Evolutionary conservation across 2,888 invertebrate genomes (phyloP), one percentile per base, ranked within the genome.

Genomic region (Idaea aversata): DNA sequence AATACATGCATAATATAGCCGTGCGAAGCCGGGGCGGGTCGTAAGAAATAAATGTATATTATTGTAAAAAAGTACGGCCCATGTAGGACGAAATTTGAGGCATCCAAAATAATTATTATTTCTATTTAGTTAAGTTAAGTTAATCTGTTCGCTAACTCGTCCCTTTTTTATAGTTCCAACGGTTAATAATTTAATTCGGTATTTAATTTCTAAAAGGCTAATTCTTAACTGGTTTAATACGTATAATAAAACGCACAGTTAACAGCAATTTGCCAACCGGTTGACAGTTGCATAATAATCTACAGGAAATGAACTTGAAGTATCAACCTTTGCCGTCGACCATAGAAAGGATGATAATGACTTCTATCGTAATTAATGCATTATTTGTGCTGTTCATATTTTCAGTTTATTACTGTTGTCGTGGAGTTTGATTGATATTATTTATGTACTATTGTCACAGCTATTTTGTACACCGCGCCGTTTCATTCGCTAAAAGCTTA

Each of bases 281-380:
- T 60, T 68, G 70, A 64, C 70, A 71, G 69, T 72, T 70, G 68
- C 69, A 72, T 70, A 70, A 71, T 68, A 70, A 70, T 68, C 57
- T 61, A n/a, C 47, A 69, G 75, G 75, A 76, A 73, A 66, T 74
- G 72, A 71, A 70, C 73, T 76, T 76, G 74, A 70, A 67, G 65
- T 59, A 61, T 64, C 64, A 68, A 65, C 73, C 72, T 72, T 70
- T 67, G 58, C 64, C 64, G 34, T 65, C 59, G 57, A 25, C 67
- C 67, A 70, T 72, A 75, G 74, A 79, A 74, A 78, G 73, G 78
- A 72, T 72, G 72, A 65, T 74, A 72, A 72, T 79, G 75, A 74
- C 69, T 70, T 64, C 68, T 69, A 65, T 13, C 47, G 13, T 47
- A 47, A 47, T 47, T 47, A 47, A 47, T 47, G 47, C 47, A 47